Evolutionary conservation across 2,888 invertebrate species (phyloP).

Genomic region (Aspidiotus destructor): DNA sequence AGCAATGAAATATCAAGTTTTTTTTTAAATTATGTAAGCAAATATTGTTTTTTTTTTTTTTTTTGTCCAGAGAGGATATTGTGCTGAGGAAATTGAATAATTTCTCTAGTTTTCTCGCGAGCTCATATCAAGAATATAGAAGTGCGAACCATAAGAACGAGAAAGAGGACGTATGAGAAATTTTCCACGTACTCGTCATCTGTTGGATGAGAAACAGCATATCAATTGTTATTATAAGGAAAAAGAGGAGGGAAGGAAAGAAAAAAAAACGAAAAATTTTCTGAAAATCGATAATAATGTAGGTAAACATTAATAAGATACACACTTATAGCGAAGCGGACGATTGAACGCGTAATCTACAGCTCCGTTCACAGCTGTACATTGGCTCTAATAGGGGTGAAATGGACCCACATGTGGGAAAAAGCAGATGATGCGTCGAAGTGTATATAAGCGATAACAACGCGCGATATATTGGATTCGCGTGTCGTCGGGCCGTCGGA

Average conservation of each 20-base stretch:
- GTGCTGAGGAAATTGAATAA: no score
- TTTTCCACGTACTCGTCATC: slow-evolving; percentile 6
- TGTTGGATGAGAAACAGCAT: not conserved
- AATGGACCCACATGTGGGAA: slow-evolving; percentile 31
- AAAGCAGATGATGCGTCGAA: slow-evolving; percentile 29
- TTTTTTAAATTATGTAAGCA: no score
- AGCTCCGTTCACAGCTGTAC: slow-evolving; percentile 23
- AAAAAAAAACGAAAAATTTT: slow-evolving; percentile 16
- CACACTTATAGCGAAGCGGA: slow-evolving; percentile 1
- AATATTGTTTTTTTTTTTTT: no score
- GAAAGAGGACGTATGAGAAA: not conserved
- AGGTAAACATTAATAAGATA: slow-evolving; percentile 31
- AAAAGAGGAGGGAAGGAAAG: not conserved
- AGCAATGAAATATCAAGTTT: no score
- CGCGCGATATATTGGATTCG: slow-evolving; percentile 24
- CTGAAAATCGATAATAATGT: slow-evolving; percentile 27
- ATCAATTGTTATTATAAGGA: not conserved
- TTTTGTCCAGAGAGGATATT: no score
- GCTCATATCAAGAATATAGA: no score
- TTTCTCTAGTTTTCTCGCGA: no score
- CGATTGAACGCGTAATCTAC: not conserved
- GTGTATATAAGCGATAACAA: slow-evolving; percentile 13
- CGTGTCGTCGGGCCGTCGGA: slow-evolving; percentile 24
- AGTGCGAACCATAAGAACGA: no score
- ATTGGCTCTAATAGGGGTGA: slow-evolving; percentile 27